These are phyloP conservation scores for Thera britannica DNA, from an alignment of 2,888 invertebrate species.

Conservation along the genomic window DNA sequence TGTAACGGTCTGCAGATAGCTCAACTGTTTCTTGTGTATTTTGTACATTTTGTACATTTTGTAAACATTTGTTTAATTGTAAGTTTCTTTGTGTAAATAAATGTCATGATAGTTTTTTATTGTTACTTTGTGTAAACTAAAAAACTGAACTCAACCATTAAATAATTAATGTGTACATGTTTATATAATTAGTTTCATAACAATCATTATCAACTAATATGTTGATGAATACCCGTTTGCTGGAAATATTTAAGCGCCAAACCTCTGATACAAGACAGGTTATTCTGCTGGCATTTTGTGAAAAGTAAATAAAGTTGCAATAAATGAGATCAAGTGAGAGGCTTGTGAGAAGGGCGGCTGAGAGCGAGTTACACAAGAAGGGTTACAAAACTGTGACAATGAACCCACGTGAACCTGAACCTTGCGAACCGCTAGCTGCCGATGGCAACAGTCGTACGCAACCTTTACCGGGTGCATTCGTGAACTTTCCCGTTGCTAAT, in stretches of 20 bases:
- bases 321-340: conserved; percentile 79
- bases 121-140: too few species aligned
- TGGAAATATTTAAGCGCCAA: conserved; percentile 9
- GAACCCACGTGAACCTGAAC: conserved; percentile 83
- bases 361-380: conserved; percentile 84
- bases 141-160: neutral
- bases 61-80: too few species aligned
- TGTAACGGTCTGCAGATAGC: too few species aligned
- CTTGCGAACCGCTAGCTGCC: conserved; percentile 82
- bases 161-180: neutral
- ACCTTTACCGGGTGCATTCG: conserved; percentile 53
- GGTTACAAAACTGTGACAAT: conserved; percentile 86
- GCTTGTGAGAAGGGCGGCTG: conserved; percentile 71
- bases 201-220: neutral
- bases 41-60: too few species aligned
- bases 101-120: too few species aligned
- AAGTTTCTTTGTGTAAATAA: too few species aligned
- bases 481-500: conserved; percentile 37
- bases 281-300: conserved; percentile 37
- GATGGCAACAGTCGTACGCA: conserved; percentile 64
- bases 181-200: neutral
- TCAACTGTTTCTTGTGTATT: too few species aligned
- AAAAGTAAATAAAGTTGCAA: conserved; percentile 59
- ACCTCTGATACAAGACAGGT: conserved; percentile 6
- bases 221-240: neutral